Base-by-base conservation (phyloP, 2,113 vertebrate genomes). In the Paralichthys olivaceus region DNA sequence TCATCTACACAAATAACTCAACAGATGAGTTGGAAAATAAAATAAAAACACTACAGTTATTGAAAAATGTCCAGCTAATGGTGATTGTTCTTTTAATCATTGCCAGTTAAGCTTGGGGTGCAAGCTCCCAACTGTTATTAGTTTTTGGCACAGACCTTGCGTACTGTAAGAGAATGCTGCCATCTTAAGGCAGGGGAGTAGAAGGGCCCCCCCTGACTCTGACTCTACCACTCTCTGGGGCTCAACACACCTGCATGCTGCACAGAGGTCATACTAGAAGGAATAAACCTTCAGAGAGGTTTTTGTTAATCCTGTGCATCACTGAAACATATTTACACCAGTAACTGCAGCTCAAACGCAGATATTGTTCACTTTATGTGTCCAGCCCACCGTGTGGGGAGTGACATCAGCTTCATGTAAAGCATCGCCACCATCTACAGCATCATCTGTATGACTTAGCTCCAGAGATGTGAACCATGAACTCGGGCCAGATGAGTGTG, bases 151-250 rank as follows among this genome's bases (percentile, higher is more conserved):
- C 53, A 2, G 5, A 13, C 25, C 6, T 9, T 66, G 15, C 59
- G 17, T 53, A 71, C 47, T 56, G 32, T 67, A 76, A 66, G 82
- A 76, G 70, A 85, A 90, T 74, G 78, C 90, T 93, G 90, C 91
- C 93, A 90, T 90, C 91, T 90, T 85, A 90, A 93, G 92, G 91
- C 81, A 64, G 28, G 28, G 61, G 81, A 80, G 77, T 13, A 81
- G 67, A 79, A 53, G 71, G 51, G 28, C 45, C 62, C 68, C 59
- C 45, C 45, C 45, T 8, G 37, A 56, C 70, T 55, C 49, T 7
- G 28, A 73, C n/a, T 69, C 72, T 51, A 7, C 22, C 28, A 43
- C 53, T 83, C 61, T 56, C 29, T 49, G 22, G 55, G 59, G 56
- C 58, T 71, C 26, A 56, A 55, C 67, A 81, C 70, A 87, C 71